Base-by-base conservation (phyloP, 2,888 invertebrate genomes). In the Abrostola triplasia region DNA sequence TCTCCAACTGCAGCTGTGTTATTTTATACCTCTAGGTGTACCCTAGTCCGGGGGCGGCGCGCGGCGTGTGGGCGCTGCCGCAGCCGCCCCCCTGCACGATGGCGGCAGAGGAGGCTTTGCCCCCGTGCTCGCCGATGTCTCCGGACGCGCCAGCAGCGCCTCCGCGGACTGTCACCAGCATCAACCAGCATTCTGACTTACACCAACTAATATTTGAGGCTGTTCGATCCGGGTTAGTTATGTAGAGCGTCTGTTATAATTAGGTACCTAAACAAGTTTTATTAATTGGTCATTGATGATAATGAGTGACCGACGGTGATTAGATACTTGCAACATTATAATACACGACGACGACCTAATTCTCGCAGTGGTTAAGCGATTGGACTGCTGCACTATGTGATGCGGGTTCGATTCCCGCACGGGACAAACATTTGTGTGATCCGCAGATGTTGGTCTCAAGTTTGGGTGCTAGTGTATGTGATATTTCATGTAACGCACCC, bases 11-110 rank as follows among this genome's bases (percentile, higher is more conserved):
- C 24, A 24, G 24, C 24, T 24, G 24, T 24, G 24, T 24, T 24
- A 4, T 24, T 24, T 24, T 24, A 24, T 4, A 24, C 24, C 24
- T 13, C 9, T 42, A 96, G 94, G 97, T 97, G 93, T 97, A 96
- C 90, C 97, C 98, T 73, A 97, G 97, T 92, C 97, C 97, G 95
- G 98, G 98, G 96, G 97, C 97, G 92, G 98, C 98, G 94, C 97
- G 97, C 90, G 98, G 97, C 92, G 97, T 98, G 89, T 98, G 98
- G 98, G 97, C 97, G 91, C 95, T 97, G 95, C 96, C 97, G 95
- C 95, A 95, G 94, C 97, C 96, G 93, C 96, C 96, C 89, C 96
- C 97, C 77, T 97, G 97, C 94, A 96, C 96, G 83, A 97, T 97
- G 97, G 96, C 96, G 66, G 96, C 96, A 5, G 97, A 97, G 77